Evolutionary conservation across 92 coral and sea anemone genomes (phyloP).

Genomic region (Phymanthus crucifer): DNA sequence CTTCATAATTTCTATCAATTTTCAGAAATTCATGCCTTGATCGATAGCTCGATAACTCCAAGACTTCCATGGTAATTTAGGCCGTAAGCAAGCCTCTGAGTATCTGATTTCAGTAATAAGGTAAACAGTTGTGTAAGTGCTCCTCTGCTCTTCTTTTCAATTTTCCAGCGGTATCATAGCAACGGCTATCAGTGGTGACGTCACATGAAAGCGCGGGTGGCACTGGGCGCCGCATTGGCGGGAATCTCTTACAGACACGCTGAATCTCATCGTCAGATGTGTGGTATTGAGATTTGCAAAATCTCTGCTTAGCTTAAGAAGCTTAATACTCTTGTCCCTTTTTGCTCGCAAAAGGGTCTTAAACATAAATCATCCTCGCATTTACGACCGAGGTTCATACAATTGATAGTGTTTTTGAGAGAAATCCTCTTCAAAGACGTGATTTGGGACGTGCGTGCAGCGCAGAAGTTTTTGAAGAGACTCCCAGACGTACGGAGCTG

Average conservation of each 20-base stretch:
- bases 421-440: conserved; percentile 7
- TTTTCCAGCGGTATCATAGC: conserved; percentile 22
- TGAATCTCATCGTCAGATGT: conserved; percentile 23
- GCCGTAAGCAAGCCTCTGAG: conserved; percentile 10
- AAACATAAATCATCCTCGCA: neutral
- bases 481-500: neutral
- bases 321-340: neutral
- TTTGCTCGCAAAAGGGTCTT: neutral
- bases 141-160: conserved; percentile 17
- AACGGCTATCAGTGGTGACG: conserved; percentile 24
- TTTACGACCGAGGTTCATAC: neutral
- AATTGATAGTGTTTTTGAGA: neutral
- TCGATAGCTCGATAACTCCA: neutral
- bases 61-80: conserved; percentile 33
- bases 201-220: conserved; percentile 50
- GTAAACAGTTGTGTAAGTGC: conserved; percentile 48
- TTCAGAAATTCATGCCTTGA: conserved; percentile 4
- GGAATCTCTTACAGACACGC: conserved; percentile 16
- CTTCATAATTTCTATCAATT: conserved; percentile 15
- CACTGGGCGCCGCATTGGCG: conserved; percentile 52
- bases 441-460: conserved; percentile 7
- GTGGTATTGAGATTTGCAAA: conserved; percentile 20
- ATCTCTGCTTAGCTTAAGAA: neutral
- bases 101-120: conserved; percentile 52
- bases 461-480: neutral